Evolutionary conservation across 1,140 invertebrate genomes (phyloP).

Genomic region (Drosophila repleta): DNA sequence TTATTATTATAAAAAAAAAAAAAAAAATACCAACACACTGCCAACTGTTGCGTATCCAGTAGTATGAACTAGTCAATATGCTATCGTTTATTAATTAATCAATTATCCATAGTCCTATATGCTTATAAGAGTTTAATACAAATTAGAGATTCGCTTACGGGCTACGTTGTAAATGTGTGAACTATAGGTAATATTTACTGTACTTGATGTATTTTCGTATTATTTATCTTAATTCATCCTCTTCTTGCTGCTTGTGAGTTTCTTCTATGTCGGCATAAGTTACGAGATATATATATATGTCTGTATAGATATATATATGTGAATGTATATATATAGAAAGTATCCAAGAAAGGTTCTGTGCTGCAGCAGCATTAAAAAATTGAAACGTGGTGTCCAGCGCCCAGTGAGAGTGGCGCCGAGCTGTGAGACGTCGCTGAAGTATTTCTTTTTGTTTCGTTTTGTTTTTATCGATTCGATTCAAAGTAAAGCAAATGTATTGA

Average conservation of each 20-base stretch:
- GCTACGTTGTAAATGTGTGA: conserved; percentile 46
- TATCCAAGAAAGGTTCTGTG: conserved; percentile 1
- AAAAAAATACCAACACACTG: conserved; percentile 30
- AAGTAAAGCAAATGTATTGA: conserved; percentile 24
- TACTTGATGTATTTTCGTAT: conserved; percentile 20
- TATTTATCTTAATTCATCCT: conserved; percentile 12
- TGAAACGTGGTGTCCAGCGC: conserved; percentile 6
- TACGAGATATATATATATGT: conserved; percentile 2
- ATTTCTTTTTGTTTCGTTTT: too few species aligned
- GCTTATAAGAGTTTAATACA: conserved; percentile 48
- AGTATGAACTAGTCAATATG: conserved; percentile 36
- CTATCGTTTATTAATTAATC: conserved; percentile 33
- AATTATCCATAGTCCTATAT: conserved; percentile 44
- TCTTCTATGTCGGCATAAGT: conserved; percentile 27
- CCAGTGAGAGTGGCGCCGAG: conserved; percentile 24
- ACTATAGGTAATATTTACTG: conserved; percentile 36
- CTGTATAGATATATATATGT: neutral
- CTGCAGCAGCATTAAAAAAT: conserved; percentile 24
- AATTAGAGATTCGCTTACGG: conserved; percentile 44
- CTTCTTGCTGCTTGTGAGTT: conserved; percentile 30
- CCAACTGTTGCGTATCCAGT: conserved; percentile 28
- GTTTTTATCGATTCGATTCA: neutral
- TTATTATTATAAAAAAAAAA: conserved; percentile 28
- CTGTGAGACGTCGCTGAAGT: neutral
- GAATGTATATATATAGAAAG: neutral